These are phyloP conservation scores for Drosophila austrosaltans DNA, from an alignment of 2,888 invertebrate species.

Conservation along the genomic window DNA sequence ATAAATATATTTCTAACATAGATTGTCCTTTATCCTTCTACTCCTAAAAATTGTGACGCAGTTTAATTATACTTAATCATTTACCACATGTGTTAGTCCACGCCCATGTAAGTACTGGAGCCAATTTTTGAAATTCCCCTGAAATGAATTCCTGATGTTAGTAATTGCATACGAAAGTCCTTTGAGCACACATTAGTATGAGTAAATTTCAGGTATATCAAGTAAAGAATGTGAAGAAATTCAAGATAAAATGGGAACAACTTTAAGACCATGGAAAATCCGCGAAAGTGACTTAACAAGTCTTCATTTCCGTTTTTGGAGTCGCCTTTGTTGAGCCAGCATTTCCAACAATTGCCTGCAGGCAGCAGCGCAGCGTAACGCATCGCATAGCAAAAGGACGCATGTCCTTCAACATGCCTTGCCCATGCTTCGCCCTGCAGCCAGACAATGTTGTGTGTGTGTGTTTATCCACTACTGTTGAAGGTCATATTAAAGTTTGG, in stretches of 20 bases:
- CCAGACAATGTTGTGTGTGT: conserved; percentile 52
- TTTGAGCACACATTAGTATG: background rate
- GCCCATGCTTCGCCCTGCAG: conserved; percentile 28
- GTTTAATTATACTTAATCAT: background rate
- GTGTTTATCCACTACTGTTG: conserved; percentile 40
- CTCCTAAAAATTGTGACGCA: too few species aligned
- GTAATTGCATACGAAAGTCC: conserved; percentile 11
- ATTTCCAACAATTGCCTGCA: conserved; percentile 41
- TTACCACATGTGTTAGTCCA: background rate
- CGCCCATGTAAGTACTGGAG: conserved; percentile 13
- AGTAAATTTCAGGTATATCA: background rate
- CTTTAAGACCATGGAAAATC: background rate
- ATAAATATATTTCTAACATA: too few species aligned
- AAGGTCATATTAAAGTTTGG: conserved; percentile 67
- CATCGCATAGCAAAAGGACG: conserved; percentile 19
- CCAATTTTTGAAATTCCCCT: conserved; percentile 51
- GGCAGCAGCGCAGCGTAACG: conserved; percentile 18
- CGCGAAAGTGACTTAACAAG: conserved; percentile 9
- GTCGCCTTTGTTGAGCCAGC: conserved; percentile 31
- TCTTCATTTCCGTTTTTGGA: conserved; percentile 7
- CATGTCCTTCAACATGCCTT: conserved; percentile 16
- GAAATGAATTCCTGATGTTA: conserved; percentile 37
- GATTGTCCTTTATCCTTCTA: too few species aligned
- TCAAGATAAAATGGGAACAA: background rate
- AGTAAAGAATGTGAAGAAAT: conserved; percentile 23